These are phyloP conservation scores for Cromileptes altivelis DNA, from an alignment of 2,113 vertebrate genomes.

Conservation along the genomic window DNA sequence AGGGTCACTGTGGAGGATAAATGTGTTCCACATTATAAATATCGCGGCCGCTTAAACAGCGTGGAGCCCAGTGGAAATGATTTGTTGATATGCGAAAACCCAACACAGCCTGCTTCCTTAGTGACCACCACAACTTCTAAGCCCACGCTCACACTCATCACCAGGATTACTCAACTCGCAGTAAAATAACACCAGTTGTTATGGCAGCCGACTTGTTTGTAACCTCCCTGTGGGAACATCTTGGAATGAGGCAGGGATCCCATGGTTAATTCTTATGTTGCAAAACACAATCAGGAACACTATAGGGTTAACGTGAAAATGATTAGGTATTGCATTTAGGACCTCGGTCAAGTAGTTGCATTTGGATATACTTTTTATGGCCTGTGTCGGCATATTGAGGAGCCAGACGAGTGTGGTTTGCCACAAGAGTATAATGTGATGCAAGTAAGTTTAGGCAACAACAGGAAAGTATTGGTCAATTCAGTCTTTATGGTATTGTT, in stretches of 20 bases:
- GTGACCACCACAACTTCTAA: conserved; percentile 65
- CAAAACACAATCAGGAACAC: conserved; percentile 37
- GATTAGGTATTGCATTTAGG: conserved; percentile 43
- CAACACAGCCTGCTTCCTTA: conserved; percentile 63
- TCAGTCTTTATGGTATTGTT: conserved; percentile 49
- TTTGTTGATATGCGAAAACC: conserved; percentile 68
- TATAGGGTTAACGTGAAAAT: conserved; percentile 45
- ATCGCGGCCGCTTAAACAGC: conserved; percentile 33
- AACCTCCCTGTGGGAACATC: conserved; percentile 65
- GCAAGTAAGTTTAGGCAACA: conserved; percentile 44
- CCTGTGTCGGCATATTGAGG: conserved; percentile 21
- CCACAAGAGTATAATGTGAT: conserved; percentile 55
- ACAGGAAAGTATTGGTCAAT: conserved; percentile 48
- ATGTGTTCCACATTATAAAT: conserved; percentile 58
- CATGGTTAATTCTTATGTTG: conserved; percentile 46
- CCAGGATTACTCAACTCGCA: conserved; percentile 48
- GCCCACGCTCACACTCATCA: conserved; percentile 52
- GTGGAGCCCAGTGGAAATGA: conserved; percentile 56
- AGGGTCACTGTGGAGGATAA: conserved; percentile 13
- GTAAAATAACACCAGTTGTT: conserved; percentile 73
- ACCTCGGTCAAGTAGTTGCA: conserved; percentile 5
- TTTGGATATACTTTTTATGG: conserved; percentile 43
- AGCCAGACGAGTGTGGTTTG: conserved; percentile 56
- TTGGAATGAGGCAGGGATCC: conserved; percentile 48
- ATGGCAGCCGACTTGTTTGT: conserved; percentile 78